Evolutionary conservation across 2,888 invertebrate genomes (phyloP), one percentile per base, ranked within the genome.

Genomic region (Cylindroiulus punctatus): DNA sequence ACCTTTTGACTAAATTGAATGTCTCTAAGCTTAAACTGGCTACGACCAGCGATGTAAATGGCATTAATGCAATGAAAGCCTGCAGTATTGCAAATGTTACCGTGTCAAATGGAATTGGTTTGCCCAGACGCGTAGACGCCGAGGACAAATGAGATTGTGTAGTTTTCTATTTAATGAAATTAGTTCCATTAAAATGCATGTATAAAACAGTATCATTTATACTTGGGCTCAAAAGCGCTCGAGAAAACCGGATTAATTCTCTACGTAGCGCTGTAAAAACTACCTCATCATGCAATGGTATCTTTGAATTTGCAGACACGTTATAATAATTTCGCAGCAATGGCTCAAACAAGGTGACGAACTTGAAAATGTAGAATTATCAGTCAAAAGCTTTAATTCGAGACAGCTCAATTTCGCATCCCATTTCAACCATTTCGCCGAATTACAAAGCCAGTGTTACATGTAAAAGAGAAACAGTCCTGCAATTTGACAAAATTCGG

Each of bases 1-100:
- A 65, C 65, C 65, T 65, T 65, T 65, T 65, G 65, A 65, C 26
- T 65, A 65, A 65, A 65, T 65, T 65, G 65, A n/a, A 10, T n/a
- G 65, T 65, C 65, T 65, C 8, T 19, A 52, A 26, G 26, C 22
- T 65, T 19, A 52, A 26, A 65, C 22, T 65, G 7, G 26, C 65
- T 26, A 26, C 22, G 65, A n/a, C n/a, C 65, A 65, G 65, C 65
- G 26, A 26, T 65, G 65, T 7, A 26, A 65, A 26, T 65, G 65
- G 26, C 26, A 65, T 65, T 65, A 10, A 65, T 26, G 65, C n/a
- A 5, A 26, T 10, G 65, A n/a, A n/a, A n/a, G 65, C 65, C 12
- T 65, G n/a, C 4, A 52, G n/a, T 17, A 10, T 22, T 26, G 65
- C 65, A 19, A 65, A 65, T 65, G 65, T 26, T 65, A 65, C 65